Conservation (phyloP, 2,797 vertebrate species). For the Sylvia borin region DNA sequence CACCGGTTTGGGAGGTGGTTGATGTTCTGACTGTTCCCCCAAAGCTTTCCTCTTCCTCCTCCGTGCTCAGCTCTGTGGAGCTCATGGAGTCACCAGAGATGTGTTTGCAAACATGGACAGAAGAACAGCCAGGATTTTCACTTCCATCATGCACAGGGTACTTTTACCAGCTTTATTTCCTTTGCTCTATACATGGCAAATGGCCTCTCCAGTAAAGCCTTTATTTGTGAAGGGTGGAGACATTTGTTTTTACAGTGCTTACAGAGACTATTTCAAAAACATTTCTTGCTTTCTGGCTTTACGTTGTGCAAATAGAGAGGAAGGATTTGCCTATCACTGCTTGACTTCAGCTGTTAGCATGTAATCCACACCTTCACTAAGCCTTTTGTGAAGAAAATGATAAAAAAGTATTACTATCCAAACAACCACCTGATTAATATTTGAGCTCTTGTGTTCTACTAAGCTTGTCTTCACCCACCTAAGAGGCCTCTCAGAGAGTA, state of each 20-base stretch:
- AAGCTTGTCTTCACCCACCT: slow-evolving; percentile 6
- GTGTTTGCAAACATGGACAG: background rate
- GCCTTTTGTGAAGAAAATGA: slow-evolving; percentile 38
- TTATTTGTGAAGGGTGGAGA: slow-evolving; percentile 52
- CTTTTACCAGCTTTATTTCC: background rate
- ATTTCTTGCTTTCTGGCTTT: background rate
- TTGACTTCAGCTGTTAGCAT: slow-evolving; percentile 50
- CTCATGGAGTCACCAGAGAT: background rate
- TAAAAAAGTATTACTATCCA: slow-evolving; percentile 36
- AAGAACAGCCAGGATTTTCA: background rate
- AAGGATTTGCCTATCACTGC: background rate
- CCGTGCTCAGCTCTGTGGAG: background rate
- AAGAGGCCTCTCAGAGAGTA: background rate
- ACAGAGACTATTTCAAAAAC: slow-evolving; percentile 17
- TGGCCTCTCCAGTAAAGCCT: background rate
- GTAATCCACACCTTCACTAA: slow-evolving; percentile 48
- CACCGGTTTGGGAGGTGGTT: background rate
- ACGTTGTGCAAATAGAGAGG: slow-evolving; percentile 28
- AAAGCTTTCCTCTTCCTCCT: background rate
- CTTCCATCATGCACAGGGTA: background rate
- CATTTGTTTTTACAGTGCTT: slow-evolving; percentile 23
- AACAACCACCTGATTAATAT: slow-evolving; percentile 36
- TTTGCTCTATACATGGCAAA: background rate
- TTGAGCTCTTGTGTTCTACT: background rate
- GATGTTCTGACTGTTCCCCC: background rate